Evolutionary conservation across 2,797 vertebrate species (phyloP).

Genomic region (Enoplosus armatus): DNA sequence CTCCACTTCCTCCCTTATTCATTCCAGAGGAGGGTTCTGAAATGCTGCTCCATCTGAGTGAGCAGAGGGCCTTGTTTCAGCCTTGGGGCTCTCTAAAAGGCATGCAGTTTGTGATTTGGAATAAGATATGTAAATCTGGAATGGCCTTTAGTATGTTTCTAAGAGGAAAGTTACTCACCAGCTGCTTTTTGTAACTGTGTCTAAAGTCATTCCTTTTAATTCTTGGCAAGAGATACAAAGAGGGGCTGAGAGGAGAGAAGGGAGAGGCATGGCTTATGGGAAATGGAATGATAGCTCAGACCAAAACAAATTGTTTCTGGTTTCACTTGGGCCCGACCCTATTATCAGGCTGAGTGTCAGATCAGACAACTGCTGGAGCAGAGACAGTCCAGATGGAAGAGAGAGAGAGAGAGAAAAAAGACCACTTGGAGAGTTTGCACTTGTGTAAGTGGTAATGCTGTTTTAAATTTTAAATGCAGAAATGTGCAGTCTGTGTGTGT

Average conservation of each 20-base stretch:
- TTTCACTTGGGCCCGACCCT: slow-evolving; percentile 82
- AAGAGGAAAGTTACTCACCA: slow-evolving; percentile 79
- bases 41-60: slow-evolving; percentile 67
- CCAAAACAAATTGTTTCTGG: slow-evolving; percentile 85
- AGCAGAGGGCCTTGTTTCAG: slow-evolving; percentile 62
- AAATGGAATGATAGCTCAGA: slow-evolving; percentile 84
- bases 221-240: slow-evolving; percentile 85
- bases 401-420: slow-evolving; percentile 13
- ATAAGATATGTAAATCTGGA: slow-evolving; percentile 86
- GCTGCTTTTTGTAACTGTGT: slow-evolving; percentile 87
- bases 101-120: slow-evolving; percentile 82
- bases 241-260: slow-evolving; percentile 79
- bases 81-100: slow-evolving; percentile 74
- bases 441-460: slow-evolving; percentile 46
- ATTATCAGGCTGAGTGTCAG: slow-evolving; percentile 83
- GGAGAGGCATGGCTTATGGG: slow-evolving; percentile 84
- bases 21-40: slow-evolving; percentile 81
- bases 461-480: slow-evolving; percentile 41
- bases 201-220: slow-evolving; percentile 86
- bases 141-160: slow-evolving; percentile 77
- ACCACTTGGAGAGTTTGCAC: slow-evolving; percentile 59
- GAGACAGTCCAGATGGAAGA: slow-evolving; percentile 80
- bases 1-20: slow-evolving; percentile 83
- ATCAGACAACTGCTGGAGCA: slow-evolving; percentile 79
- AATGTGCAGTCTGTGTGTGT: slow-evolving; percentile 21